Conservation (phyloP, 1,140 invertebrate genomes). For the Nasonia longicornis region DNA sequence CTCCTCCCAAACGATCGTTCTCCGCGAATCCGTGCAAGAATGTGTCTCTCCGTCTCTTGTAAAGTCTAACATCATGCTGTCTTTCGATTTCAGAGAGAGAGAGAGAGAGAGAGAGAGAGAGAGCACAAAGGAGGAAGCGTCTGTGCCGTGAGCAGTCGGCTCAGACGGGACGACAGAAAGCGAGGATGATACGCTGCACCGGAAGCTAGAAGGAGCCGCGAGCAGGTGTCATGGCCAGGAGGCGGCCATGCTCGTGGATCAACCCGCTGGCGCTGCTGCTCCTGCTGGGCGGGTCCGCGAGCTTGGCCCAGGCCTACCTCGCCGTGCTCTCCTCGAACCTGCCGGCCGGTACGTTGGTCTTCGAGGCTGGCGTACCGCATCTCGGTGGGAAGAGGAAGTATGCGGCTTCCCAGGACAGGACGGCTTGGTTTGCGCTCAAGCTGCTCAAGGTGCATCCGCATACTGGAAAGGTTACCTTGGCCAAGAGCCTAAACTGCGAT, state of each 20-base stretch:
- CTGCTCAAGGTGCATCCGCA: conserved; percentile 81
- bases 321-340: conserved; percentile 78
- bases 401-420: conserved; percentile 81
- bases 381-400: conserved; percentile 80
- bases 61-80: background rate
- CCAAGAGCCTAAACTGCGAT: conserved; percentile 80
- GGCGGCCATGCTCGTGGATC: conserved; percentile 31
- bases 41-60: too few species aligned
- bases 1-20: too few species aligned
- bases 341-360: conserved; percentile 77
- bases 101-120: too few species aligned
- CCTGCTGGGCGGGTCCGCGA: conserved; percentile 51
- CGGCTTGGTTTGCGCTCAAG: conserved; percentile 83
- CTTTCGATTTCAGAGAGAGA: background rate
- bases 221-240: background rate
- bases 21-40: too few species aligned
- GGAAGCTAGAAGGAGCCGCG: background rate
- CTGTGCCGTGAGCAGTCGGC: too few species aligned
- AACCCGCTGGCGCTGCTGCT: conserved; percentile 49
- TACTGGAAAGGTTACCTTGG: conserved; percentile 81
- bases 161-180: background rate
- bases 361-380: conserved; percentile 84
- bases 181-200: background rate
- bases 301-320: conserved; percentile 70
- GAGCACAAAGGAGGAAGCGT: too few species aligned